Base-by-base conservation (phyloP, 2,888 invertebrate genomes). In the Drosophila borealis region DNA sequence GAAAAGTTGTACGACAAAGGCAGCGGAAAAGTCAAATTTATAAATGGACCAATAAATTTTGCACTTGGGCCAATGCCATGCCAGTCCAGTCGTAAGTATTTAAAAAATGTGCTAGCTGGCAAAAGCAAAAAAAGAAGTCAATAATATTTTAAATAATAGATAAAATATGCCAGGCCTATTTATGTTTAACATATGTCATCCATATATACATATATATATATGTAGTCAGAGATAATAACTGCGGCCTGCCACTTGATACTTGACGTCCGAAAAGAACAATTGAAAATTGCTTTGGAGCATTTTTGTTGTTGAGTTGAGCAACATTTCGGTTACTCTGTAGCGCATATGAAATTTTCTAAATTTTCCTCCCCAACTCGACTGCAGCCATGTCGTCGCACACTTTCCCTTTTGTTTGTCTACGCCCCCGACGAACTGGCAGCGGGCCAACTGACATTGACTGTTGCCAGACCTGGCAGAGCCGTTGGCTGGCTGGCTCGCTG, bases 391-490 rank as follows among this genome's bases (percentile, higher is more conserved):
- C 69, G 61, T 29, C 39, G 65, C 49, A 71, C 65, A 73, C 84
- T 75, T 71, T 74, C 78, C 83, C 83, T 85, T 82, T 78, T 75
- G 46, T 46, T 68, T 76, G 71, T 71, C 56, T 59, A 63, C 77
- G 65, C 80, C 86, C 62, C 70, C 71, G 64, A 56, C 56, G 66
- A 65, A 59, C 81, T 89, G 89, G 90, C 90, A 86, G 65, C 74
- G 53, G 45, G 78, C 89, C 89, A 89, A 81, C 81, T 89, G 90
- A 89, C 89, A 89, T 89, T 89, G 89, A 89, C 90, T 89, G 89
- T 89, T 90, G 89, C 89, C 85, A 80, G 83, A 78, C 61, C 46
- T 65, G 53, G 63, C 59, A 37, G 55, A 61, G 48, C 61, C 49
- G n/a, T n/a, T 5, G 21, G 21, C 21, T 21, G 21, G 21, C 5